phyloP scores from a whole-genome alignment of 2,888 invertebrate species.

The Drosophila robusta region DNA sequence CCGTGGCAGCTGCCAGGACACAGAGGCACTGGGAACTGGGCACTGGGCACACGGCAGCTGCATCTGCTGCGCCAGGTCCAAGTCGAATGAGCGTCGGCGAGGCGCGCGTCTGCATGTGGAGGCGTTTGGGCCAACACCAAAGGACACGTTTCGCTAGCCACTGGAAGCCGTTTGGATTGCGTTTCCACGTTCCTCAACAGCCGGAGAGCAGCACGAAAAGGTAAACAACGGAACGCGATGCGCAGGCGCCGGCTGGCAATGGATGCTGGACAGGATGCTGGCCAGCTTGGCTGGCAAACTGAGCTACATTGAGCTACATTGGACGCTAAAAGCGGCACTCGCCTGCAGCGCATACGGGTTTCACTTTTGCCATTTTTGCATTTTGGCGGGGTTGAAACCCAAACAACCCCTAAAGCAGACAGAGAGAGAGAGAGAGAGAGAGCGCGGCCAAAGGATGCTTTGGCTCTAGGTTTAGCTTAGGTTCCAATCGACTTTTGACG shows the following conservation, averaged over 20 bases:
- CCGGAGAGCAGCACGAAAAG: slow-evolving; percentile 35
- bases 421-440: slow-evolving; percentile 3
- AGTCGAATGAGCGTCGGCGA: slow-evolving; percentile 69
- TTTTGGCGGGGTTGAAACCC: slow-evolving; percentile 42
- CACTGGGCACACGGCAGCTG: slow-evolving; percentile 51
- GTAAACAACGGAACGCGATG: slow-evolving; percentile 47
- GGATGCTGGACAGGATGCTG: slow-evolving; percentile 25
- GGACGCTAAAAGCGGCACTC: not conserved
- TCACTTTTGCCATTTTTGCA: slow-evolving; percentile 53
- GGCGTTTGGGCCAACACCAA: slow-evolving; percentile 54
- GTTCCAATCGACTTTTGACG: slow-evolving; percentile 74
- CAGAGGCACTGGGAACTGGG: not conserved
- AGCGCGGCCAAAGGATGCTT: slow-evolving; percentile 25
- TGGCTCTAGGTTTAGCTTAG: slow-evolving; percentile 31
- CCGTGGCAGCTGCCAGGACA: slow-evolving; percentile 9
- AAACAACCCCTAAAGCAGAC: slow-evolving; percentile 46
- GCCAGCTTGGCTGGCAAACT: slow-evolving; percentile 12
- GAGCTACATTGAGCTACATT: slow-evolving; percentile 10
- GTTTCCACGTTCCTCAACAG: slow-evolving; percentile 41
- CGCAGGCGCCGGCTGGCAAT: slow-evolving; percentile 54
- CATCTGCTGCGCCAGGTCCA: slow-evolving; percentile 69
- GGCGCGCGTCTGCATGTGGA: slow-evolving; percentile 59
- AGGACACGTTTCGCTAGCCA: slow-evolving; percentile 30
- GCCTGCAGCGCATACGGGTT: slow-evolving; percentile 24
- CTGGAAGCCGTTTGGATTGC: slow-evolving; percentile 39